Conservation (phyloP, 2,797 vertebrate species). For the Oreochromis grahami region DNA sequence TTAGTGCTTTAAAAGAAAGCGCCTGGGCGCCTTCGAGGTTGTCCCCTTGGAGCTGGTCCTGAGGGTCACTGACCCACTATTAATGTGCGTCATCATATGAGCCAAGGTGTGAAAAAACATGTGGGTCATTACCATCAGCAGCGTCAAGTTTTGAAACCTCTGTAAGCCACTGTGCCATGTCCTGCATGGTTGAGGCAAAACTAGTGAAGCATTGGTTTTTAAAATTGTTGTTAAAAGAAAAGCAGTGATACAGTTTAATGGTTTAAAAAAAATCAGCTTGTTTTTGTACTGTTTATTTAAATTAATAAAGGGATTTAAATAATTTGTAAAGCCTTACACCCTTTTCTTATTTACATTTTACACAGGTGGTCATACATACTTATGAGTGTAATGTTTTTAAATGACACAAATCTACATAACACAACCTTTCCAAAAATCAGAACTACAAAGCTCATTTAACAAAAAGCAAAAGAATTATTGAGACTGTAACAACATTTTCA, state of each 20-base stretch:
- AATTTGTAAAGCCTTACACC: not conserved
- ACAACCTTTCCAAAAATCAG: not conserved
- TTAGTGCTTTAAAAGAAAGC: no score
- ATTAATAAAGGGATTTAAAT: not conserved
- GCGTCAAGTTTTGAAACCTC: not conserved
- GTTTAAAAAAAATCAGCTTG: not conserved
- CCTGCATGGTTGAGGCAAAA: not conserved
- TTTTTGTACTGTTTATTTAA: not conserved
- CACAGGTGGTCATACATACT: not conserved
- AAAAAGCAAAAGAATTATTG: not conserved
- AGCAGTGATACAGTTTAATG: not conserved
- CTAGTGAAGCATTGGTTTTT: not conserved
- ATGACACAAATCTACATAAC: not conserved
- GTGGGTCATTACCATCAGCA: no score
- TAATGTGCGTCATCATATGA: no score
- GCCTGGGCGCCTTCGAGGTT: no score
- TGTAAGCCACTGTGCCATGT: not conserved
- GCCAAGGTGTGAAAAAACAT: no score
- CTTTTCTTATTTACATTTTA: not conserved
- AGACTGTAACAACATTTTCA: fast-evolving
- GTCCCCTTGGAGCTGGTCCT: no score
- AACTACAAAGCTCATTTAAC: not conserved
- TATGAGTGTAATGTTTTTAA: not conserved
- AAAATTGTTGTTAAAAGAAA: not conserved
- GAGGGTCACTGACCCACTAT: no score